Percentiles rank a stretch among this genome's conserved stretches.
phyloP scores from a whole-genome alignment of 2,888 invertebrate species.

The Caenorhabditis afra region DNA sequence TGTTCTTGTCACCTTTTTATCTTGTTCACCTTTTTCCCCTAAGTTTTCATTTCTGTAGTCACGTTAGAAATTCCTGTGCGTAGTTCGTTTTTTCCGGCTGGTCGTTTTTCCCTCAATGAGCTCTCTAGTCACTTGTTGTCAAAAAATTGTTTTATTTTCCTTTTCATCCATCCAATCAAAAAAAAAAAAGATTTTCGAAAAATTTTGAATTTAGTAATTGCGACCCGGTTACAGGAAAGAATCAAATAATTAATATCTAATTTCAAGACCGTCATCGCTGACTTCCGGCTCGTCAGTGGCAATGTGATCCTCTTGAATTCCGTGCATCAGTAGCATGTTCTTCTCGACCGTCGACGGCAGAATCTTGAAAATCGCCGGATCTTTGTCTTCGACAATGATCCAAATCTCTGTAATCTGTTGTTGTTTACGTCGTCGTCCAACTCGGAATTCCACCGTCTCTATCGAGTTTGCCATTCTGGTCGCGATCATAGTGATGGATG shows the following conservation, averaged over 20 bases:
- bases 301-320: slow-evolving; percentile 20
- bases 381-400: slow-evolving; percentile 52
- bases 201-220: no score
- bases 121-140: slow-evolving; percentile 56
- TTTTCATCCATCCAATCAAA: not conserved
- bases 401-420: slow-evolving; percentile 43
- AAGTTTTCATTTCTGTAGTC: slow-evolving; percentile 28
- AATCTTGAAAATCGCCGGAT: slow-evolving; percentile 32
- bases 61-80: slow-evolving; percentile 26
- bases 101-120: slow-evolving; percentile 15
- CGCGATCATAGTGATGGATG: slow-evolving; percentile 43
- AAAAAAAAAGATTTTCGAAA: not conserved
- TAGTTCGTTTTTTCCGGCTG: slow-evolving; percentile 7
- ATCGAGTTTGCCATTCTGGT: slow-evolving; percentile 44
- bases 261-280: not conserved
- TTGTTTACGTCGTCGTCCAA: not conserved
- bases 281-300: slow-evolving; percentile 8
- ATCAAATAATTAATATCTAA: slow-evolving; percentile 9
- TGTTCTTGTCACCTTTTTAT: not conserved
- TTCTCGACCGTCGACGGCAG: slow-evolving; percentile 43
- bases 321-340: slow-evolving; percentile 45
- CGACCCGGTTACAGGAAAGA: not conserved
- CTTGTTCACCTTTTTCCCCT: not conserved
- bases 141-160: slow-evolving; percentile 25
- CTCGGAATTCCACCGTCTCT: slow-evolving; percentile 46